These are phyloP conservation scores for Hylomyscus alleni DNA, from an alignment of 2,797 vertebrate genomes.

Conservation along the genomic window DNA sequence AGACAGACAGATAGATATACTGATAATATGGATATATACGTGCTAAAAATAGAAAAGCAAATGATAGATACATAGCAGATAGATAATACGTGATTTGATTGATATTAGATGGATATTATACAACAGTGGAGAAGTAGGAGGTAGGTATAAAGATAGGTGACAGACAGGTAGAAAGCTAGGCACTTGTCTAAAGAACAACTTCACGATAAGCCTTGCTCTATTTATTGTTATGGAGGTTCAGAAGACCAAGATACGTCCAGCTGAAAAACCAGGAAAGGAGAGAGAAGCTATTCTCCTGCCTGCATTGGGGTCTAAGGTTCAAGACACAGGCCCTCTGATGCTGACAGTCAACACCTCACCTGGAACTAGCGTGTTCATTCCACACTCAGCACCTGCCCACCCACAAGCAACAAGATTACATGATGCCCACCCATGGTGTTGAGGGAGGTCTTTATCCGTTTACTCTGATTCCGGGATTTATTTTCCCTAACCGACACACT, in stretches of 20 bases:
- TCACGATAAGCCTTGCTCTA: not conserved
- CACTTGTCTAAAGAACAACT: not conserved
- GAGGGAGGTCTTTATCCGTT: not conserved
- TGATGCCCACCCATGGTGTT: not conserved
- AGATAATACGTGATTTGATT: not conserved
- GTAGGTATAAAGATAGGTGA: not conserved
- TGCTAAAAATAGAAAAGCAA: not conserved
- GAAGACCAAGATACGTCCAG: not conserved
- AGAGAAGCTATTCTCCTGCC: not conserved
- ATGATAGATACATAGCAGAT: not conserved
- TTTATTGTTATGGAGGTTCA: not conserved
- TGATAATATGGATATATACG: not conserved
- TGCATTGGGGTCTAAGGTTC: not conserved
- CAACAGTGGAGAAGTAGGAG: not conserved
- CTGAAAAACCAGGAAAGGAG: not conserved
- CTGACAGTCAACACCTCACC: too few species aligned
- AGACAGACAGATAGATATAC: not conserved
- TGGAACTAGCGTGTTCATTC: not conserved
- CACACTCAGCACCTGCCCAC: not conserved
- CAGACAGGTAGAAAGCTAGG: not conserved
- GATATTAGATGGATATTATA: not conserved
- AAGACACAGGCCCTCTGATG: not conserved
- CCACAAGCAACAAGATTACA: not conserved
- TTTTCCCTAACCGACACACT: not conserved
- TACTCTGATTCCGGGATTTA: not conserved